These are phyloP conservation scores for Disparrhopalites patrizii DNA, from an alignment of 2,888 invertebrate species.

Conservation along the genomic window DNA sequence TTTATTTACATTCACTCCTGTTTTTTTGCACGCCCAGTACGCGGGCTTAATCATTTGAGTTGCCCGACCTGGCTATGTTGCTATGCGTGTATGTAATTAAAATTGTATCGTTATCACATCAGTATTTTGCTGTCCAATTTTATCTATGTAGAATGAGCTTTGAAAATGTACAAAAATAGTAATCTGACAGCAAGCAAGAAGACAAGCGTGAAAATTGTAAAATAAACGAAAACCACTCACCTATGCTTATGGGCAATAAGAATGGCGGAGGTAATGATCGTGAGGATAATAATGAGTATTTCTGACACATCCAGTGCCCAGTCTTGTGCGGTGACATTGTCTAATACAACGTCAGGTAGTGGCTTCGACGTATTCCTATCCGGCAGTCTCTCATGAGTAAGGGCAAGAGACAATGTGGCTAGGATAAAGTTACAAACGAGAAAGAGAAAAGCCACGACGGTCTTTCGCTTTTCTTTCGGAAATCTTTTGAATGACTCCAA, in stretches of 20 bases:
- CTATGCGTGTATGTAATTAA: too few relatives aligned
- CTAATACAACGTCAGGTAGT: slow-evolving; percentile 77
- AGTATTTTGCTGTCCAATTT: too few relatives aligned
- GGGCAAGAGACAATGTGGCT: slow-evolving; percentile 69
- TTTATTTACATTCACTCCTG: too few relatives aligned
- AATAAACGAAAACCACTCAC: too few relatives aligned
- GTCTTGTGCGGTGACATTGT: slow-evolving; percentile 64
- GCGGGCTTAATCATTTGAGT: too few relatives aligned
- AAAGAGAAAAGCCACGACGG: slow-evolving; percentile 60
- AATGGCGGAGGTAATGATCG: slow-evolving; percentile 69
- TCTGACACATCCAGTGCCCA: slow-evolving; percentile 82
- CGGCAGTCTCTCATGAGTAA: slow-evolving; percentile 83
- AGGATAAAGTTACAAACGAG: slow-evolving; percentile 62
- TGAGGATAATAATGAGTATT: slow-evolving; percentile 76
- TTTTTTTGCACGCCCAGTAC: too few relatives aligned
- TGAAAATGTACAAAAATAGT: too few relatives aligned
- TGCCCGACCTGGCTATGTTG: too few relatives aligned
- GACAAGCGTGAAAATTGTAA: too few relatives aligned
- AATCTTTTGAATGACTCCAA: slow-evolving; percentile 55
- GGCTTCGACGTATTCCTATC: slow-evolving; percentile 69
- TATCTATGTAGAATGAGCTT: too few relatives aligned
- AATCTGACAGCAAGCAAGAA: too few relatives aligned
- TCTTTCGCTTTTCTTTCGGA: slow-evolving; percentile 82
- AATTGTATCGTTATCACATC: too few relatives aligned
- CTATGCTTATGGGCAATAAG: slow-evolving; percentile 82